phyloP scores from a whole-genome alignment of 2,888 invertebrate species.

The Leucophenga montana region DNA sequence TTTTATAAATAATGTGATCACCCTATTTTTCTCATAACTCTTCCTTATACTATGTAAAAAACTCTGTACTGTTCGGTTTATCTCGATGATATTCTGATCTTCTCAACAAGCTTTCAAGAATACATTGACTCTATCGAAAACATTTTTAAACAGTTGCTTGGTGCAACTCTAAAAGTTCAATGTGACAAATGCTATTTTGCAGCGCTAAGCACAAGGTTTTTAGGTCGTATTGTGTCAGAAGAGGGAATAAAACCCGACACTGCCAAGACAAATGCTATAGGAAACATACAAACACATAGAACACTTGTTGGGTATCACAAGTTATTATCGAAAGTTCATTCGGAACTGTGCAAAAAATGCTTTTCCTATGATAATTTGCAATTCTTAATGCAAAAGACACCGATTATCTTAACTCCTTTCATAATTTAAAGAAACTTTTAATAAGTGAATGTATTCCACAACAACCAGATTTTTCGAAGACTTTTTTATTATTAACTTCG shows the following conservation, averaged over 20 bases:
- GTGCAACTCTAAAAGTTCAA: conserved; percentile 29
- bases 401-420: conserved; percentile 29
- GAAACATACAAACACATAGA: conserved; percentile 46
- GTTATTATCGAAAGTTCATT: too few relatives aligned
- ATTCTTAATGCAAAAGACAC: conserved; percentile 27
- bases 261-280: too few relatives aligned
- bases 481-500: background rate
- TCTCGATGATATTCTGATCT: conserved; percentile 56
- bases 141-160: conserved; percentile 28
- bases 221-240: too few relatives aligned
- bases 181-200: background rate
- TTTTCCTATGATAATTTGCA: conserved; percentile 35
- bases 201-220: background rate
- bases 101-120: conserved; percentile 44
- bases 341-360: conserved; percentile 35
- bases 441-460: background rate
- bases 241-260: too few relatives aligned
- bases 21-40: too few relatives aligned
- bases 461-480: conserved; percentile 18
- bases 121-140: conserved; percentile 46
- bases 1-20: too few relatives aligned
- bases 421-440: conserved; percentile 24
- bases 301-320: conserved; percentile 39
- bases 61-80: conserved; percentile 47
- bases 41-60: too few relatives aligned